Evolutionary conservation across 2,888 invertebrate genomes (phyloP), one percentile per base, ranked within the genome.

Genomic region (Axea sp.): DNA sequence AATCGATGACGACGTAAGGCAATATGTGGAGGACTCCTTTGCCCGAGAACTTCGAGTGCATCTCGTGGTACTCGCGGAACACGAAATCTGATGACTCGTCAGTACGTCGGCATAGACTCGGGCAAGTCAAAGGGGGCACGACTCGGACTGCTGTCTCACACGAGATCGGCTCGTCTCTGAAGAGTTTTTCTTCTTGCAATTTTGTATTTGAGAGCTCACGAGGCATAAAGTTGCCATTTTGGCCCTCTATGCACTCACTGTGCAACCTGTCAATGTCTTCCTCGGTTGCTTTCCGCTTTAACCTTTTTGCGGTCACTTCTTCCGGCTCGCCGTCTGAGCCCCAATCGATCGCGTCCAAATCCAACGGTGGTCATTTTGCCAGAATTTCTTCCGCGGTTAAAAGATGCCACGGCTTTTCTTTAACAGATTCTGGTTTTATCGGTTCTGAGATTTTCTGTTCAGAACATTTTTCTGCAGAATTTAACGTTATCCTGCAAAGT

Each of bases 1-100:
- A 97, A 93, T 97, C 97, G 89, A 97, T 94, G 88, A 97, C 94
- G 89, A 97, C 96, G 90, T 98, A 98, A 90, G 98, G 98, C 92
- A 98, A 92, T 90, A 98, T 95, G 88, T 95, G 92, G 87, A 98
- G 92, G 85, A 91, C 90, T 87, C 94, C 92, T 82, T 91, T 92
- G 73, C 95, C 92, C 84, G 91, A 59, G 3, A 6, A 90, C 83
- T 91, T 89, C 80, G 93, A 92, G 77, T 94, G 91, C 86, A 95
- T 93, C 89, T 97, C 93, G 88, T 96, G 95, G 96, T 97, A 98
- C 89, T 96, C 95, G 79, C 93, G 91, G 90, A 97, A 98, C 84
- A 90, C 90, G 77, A 89, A 88, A 67, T 82, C 80, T 64, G 78
- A 78, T 62, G 73, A 78, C 55, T 77, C 79, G 72, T 69, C 74